phyloP scores from a whole-genome alignment of 2,888 invertebrate genomes.

The Achlya flavicornis region DNA sequence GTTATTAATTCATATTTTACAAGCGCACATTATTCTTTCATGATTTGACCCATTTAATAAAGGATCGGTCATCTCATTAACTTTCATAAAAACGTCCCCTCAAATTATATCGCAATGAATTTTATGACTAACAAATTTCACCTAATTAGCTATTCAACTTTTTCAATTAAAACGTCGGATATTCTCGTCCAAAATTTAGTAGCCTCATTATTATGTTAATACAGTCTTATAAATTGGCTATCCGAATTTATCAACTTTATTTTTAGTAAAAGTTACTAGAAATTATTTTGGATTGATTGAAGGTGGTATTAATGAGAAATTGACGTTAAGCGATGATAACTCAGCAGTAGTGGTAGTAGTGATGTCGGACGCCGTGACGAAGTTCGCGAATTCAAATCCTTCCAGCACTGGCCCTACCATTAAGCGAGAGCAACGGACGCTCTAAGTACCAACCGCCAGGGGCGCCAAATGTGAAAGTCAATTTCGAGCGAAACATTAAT shows the following conservation, averaged over 20 bases:
- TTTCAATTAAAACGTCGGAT: slow-evolving; percentile 41
- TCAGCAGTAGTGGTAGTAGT: too few species aligned
- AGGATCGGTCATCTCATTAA: background rate
- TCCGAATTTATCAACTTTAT: slow-evolving; percentile 14
- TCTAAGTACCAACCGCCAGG: too few species aligned
- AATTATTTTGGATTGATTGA: slow-evolving; percentile 17
- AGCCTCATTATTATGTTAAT: slow-evolving; percentile 46
- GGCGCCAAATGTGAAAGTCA: too few species aligned
- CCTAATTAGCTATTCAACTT: slow-evolving; percentile 32
- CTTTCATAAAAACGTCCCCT: slow-evolving; percentile 4
- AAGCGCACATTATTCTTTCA: background rate
- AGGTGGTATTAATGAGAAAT: too few species aligned
- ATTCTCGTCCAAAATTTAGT: slow-evolving; percentile 25
- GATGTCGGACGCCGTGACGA: too few species aligned
- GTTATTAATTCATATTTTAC: too few species aligned
- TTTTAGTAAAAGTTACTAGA: background rate
- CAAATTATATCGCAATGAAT: slow-evolving; percentile 29
- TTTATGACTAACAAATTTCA: slow-evolving; percentile 15
- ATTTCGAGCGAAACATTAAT: too few species aligned
- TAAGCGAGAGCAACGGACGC: too few species aligned
- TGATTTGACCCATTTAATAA: background rate
- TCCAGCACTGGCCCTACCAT: too few species aligned
- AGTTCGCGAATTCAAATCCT: too few species aligned
- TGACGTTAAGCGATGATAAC: background rate
- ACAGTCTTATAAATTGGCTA: slow-evolving; percentile 14